Conservation (phyloP, 1,140 invertebrate genomes). For the Lepidurus packardi region DNA sequence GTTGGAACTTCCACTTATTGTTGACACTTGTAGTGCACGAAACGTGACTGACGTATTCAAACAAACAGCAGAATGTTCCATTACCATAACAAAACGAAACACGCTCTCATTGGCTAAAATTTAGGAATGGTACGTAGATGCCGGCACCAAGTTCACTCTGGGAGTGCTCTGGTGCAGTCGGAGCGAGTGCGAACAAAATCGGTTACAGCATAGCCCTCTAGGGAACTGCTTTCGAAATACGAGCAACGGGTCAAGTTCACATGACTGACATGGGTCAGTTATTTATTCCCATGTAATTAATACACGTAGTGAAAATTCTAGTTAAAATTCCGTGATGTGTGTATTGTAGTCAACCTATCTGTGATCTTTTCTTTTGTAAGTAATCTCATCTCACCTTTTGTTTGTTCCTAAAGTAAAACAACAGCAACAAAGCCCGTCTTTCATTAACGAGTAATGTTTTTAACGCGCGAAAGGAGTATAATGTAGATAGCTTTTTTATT, state of each 20-base stretch:
- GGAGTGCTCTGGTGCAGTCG: too few species aligned
- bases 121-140: neutral
- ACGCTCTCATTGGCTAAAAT: neutral
- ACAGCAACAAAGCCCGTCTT: too few species aligned
- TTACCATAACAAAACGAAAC: neutral
- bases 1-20: neutral
- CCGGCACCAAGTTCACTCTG: too few species aligned
- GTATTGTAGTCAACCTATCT: neutral
- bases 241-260: neutral
- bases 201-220: neutral
- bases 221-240: neutral
- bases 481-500: too few species aligned
- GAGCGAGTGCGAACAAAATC: too few species aligned
- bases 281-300: neutral
- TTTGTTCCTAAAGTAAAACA: too few species aligned
- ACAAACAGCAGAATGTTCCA: neutral
- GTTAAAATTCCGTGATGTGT: neutral
- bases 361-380: neutral
- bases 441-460: too few species aligned
- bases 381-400: neutral
- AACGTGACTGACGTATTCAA: neutral
- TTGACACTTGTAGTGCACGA: neutral
- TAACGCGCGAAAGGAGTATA: too few species aligned
- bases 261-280: neutral
- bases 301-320: neutral